phyloP scores from a whole-genome alignment of 2,888 invertebrate genomes.

The Limnephilus marmoratus region DNA sequence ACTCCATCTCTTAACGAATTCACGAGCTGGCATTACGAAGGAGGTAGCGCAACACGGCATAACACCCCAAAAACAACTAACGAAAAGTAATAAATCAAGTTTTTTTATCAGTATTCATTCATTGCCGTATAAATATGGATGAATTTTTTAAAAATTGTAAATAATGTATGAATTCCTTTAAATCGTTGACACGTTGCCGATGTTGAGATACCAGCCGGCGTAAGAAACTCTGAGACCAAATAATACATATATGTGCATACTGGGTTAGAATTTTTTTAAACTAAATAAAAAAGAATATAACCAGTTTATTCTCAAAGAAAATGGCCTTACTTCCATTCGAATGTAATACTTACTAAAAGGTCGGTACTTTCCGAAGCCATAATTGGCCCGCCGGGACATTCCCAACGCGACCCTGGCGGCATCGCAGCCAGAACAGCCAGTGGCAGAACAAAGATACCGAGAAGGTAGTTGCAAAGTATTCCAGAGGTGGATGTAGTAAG shows the following conservation, averaged over 20 bases:
- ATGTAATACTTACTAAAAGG: not conserved
- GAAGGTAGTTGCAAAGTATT: not conserved
- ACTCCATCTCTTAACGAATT: too few relatives aligned
- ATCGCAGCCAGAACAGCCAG: not conserved
- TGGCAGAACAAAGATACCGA: not conserved
- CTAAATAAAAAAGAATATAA: not conserved
- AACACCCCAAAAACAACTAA: too few relatives aligned
- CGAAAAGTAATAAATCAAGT: too few relatives aligned
- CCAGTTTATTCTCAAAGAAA: not conserved
- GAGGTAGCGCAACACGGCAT: too few relatives aligned
- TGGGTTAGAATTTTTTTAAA: not conserved
- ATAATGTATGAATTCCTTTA: too few relatives aligned
- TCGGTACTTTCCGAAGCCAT: not conserved
- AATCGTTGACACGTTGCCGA: too few relatives aligned
- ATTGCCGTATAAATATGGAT: too few relatives aligned
- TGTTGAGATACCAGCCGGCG: too few relatives aligned
- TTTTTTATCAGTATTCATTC: too few relatives aligned
- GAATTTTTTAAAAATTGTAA: too few relatives aligned
- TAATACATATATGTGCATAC: not conserved
- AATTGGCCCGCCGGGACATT: not conserved
- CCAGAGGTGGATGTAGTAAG: not conserved
- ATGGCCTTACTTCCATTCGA: not conserved
- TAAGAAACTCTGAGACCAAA: not conserved
- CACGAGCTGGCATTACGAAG: too few relatives aligned
- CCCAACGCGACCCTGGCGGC: not conserved